Evolutionary conservation across 1,140 invertebrate species (phyloP), one percentile per base, ranked within the genome.

Genomic region (Diachasma alloeum): DNA sequence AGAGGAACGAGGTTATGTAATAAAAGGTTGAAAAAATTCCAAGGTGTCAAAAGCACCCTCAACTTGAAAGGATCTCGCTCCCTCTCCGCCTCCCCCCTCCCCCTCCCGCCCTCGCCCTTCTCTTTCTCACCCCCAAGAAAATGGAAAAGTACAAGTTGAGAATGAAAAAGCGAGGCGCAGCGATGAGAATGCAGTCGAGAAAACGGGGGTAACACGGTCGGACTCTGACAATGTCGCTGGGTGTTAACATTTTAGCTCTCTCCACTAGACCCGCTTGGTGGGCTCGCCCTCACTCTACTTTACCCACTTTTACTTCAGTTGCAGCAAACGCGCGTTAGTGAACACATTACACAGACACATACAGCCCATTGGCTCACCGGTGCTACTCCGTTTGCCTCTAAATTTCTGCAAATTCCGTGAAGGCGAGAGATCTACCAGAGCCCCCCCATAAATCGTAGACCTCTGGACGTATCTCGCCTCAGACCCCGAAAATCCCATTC

Each of bases 341-440:
- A 37, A 17, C 36, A 68, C 66, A 68, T 36, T 53, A 53, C 31
- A 72, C n/a, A 26, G 17, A 42, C 39, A 42, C 39, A 68, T 68
- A 17, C 4, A 68, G n/a, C 31, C 5, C 11, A 68, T 26, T 63
- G 24, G 22, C 66, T 37, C 22, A 22, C 5, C 15, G 36, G 26
- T 26, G 26, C 4, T 17, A 2, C 31, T 39, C 36, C 66, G 48
- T 46, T n/a, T 37, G 56, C 72, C 73, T 72, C 68, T 75, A 78
- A 74, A 78, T 78, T 74, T 78, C 68, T 75, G 68, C 39, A 75
- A 78, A 78, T 78, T 78, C 77, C 73, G 71, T 44, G 67, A 63
- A 67, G 67, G 76, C 72, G 53, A 73, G 67, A 74, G 67, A 72
- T 46, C 76, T 63, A 67, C 67, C 72, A 26, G 26, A 48, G 31